Evolutionary conservation across 2,888 invertebrate species (phyloP), one percentile per base, ranked within the genome.

Genomic region (Strigamia maritima): DNA sequence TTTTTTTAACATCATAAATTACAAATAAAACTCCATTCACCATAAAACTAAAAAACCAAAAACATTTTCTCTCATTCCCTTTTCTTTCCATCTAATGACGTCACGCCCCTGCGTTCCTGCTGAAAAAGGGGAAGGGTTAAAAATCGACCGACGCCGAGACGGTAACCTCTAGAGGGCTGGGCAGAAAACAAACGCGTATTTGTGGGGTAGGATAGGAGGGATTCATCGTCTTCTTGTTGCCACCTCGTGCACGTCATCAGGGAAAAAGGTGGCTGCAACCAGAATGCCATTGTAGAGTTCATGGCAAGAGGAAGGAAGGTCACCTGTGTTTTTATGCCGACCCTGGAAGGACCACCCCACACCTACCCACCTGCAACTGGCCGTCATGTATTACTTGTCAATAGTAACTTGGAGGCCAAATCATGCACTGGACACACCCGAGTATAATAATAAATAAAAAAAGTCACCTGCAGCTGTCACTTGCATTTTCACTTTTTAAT

Each of bases 71-170:
- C n/a, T n/a, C 7, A 54, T 22, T 54, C 54, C 1, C 54, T n/a
- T 54, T 54, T 7, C 54, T 54, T 54, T 54, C 54, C 8, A 19
- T 54, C 54, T 54, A 54, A 54, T 54, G 54, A 54, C 54, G 54
- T 54, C 54, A 54, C 54, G 54, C 54, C 54, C 54, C 8, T n/a
- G 19, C 54, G n/a, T 54, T 19, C 44, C 14, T 54, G 19, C 54
- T 54, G 54, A 54, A 54, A 54, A 54, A 54, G 54, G 54, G 54
- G 54, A 54, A 54, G 54, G 54, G 54, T 54, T 54, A 54, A 54
- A 54, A 54, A 54, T 54, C 54, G 54, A 54, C 54, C 54, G 54
- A 54, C 54, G 54, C 54, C 44, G 8, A 54, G 54, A 54, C 54
- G 54, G 54, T 54, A 54, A 54, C 54, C 54, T 54, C 54, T 22